Percentiles rank a stretch among this genome's conserved stretches.
These are phyloP conservation scores for Drosophila willistoni DNA, from an alignment of 1,140 invertebrate genomes.

Conservation along the genomic window DNA sequence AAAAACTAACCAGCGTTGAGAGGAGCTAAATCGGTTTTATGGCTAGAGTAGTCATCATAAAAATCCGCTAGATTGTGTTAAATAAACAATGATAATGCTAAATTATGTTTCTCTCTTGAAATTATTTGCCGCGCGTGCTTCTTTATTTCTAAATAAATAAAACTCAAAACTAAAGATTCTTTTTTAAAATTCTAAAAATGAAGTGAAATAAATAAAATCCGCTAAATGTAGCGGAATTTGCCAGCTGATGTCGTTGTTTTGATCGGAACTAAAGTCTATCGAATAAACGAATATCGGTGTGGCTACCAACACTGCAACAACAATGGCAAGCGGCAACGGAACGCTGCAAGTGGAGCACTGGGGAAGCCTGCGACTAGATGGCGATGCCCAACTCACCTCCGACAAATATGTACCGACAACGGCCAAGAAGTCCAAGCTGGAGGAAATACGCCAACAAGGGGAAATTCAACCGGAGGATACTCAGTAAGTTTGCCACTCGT, in stretches of 20 bases:
- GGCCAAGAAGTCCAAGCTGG: slow-evolving; percentile 55
- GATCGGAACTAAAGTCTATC: no score
- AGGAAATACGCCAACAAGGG: slow-evolving; percentile 49
- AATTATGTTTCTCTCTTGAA: neutral
- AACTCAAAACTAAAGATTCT: neutral
- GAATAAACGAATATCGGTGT: neutral
- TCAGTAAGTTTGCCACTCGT: slow-evolving; percentile 26
- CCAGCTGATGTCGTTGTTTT: neutral
- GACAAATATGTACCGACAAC: slow-evolving; percentile 56
- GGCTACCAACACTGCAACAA: neutral
- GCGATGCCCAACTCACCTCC: slow-evolving; percentile 28
- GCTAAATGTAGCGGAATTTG: neutral
- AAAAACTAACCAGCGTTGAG: slow-evolving; percentile 4
- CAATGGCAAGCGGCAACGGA: slow-evolving; percentile 2
- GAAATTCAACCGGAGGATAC: slow-evolving; percentile 39
- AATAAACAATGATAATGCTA: neutral
- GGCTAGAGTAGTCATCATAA: neutral
- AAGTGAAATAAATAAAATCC: neutral
- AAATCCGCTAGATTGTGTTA: slow-evolving; percentile 1
- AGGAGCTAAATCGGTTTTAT: slow-evolving; percentile 1
- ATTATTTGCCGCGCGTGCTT: neutral
- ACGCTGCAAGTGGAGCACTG: slow-evolving; percentile 62
- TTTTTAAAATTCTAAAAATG: neutral
- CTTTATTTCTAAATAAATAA: neutral
- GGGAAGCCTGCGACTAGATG: slow-evolving; percentile 44